Evolutionary conservation across 2,888 invertebrate species (phyloP), one percentile per base, ranked within the genome.

Genomic region (Oithona nana): DNA sequence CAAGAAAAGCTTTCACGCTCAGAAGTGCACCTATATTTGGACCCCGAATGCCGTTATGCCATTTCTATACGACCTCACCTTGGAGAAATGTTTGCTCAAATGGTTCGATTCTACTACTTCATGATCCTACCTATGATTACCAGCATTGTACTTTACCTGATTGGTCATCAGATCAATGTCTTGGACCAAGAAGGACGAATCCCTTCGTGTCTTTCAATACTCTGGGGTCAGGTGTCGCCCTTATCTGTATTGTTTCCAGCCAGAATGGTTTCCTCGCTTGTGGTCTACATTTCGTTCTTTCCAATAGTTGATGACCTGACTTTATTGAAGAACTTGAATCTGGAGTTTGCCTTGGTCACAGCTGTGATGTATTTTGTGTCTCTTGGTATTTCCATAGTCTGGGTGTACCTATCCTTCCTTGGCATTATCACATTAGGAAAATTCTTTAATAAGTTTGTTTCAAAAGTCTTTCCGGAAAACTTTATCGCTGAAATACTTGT

Each of bases 351-450:
- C 2, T 13, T 65, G n/a, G 69, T 82, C 28, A 79, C 81, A n/a
- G 66, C 81, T 50, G 71, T 81, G 1, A 73, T 82, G 1, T 84
- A 82, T 70, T 76, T 80, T 69, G 77, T 79, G 0, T 79, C 81
- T 1, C 69, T 82, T 67, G 68, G 72, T 39, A 64, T 75, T 13
- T 69, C 75, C 20, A 78, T 80, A 67, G 67, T 82, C 1, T 69
- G 77, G 2, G 78, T 79, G 0, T 73, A 80, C 20, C 75, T 71
- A 1, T 70, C 80, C 29, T 75, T 81, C 66, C 72, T 75, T 16
- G 73, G 78, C 0, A 77, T 86, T 69, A 75, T 83, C 63, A 79
- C 81, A 66, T 81, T 81, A 54, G 85, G 85, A 58, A 83, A 84
- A 63, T 75, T 84, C 3, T 78, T 82, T 2, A 81, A 84, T 71